Evolutionary conservation across 2,113 vertebrate genomes (phyloP).

Genomic region (Macheiramphus alcinus): DNA sequence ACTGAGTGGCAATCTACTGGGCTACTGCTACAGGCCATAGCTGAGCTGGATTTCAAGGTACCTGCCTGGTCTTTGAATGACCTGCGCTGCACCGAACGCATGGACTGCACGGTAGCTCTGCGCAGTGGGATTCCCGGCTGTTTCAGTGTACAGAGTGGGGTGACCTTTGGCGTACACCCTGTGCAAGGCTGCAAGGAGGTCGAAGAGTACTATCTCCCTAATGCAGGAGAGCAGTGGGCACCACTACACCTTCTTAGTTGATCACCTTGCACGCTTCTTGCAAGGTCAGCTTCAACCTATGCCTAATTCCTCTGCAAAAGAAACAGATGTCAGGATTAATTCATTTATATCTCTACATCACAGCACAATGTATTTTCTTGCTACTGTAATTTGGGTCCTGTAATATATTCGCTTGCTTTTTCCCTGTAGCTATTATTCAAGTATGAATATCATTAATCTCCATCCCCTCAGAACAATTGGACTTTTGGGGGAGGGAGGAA

Average conservation of each 20-base stretch:
- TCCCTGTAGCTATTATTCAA: conserved; percentile 27
- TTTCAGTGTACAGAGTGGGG: neutral
- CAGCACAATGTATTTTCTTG: conserved; percentile 25
- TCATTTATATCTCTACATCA: conserved; percentile 42
- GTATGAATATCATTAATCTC: conserved; percentile 41
- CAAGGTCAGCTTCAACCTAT: conserved; percentile 32
- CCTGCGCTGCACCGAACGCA: neutral
- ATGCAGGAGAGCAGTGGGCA: neutral
- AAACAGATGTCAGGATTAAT: conserved; percentile 50
- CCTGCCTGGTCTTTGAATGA: neutral
- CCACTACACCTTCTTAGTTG: neutral
- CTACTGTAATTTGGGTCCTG: conserved; percentile 6
- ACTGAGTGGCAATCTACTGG: neutral
- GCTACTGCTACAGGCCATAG: neutral
- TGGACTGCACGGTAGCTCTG: neutral
- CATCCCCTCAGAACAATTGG: neutral
- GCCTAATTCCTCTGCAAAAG: conserved; percentile 23
- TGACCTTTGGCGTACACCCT: neutral
- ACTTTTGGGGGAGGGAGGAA: neutral
- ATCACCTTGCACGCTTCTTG: conserved; percentile 19
- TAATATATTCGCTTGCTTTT: conserved; percentile 29
- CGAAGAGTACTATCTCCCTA: neutral
- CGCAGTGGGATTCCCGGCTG: neutral
- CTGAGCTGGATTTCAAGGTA: neutral
- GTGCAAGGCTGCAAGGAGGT: neutral